Conservation (phyloP, 2,113 vertebrate genomes). For the Pangasianodon hypophthalmus region DNA sequence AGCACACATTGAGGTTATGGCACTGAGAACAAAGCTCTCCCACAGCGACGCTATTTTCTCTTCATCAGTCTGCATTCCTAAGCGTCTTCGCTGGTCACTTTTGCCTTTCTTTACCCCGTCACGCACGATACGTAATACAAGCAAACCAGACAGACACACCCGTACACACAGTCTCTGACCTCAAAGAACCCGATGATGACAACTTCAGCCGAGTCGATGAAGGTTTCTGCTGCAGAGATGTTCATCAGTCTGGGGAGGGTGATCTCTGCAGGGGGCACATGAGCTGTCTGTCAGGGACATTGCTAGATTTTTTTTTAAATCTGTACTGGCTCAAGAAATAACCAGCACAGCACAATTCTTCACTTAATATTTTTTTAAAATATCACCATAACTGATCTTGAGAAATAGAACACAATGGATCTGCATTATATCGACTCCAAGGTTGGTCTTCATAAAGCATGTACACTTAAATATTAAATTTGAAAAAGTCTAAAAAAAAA, state of each 20-base stretch:
- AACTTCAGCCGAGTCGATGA: constrained; percentile 81
- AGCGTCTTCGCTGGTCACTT: not conserved
- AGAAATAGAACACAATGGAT: not conserved
- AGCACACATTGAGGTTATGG: constrained; percentile 49
- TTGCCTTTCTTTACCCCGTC: not conserved
- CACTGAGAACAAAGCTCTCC: constrained; percentile 37
- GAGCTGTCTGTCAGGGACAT: not conserved
- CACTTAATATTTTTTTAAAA: not conserved
- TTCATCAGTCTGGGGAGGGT: constrained; percentile 63
- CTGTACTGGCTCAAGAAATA: not conserved
- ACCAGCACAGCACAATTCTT: not conserved
- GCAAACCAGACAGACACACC: constrained; percentile 6
- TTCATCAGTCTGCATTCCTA: constrained; percentile 18
- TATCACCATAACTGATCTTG: not conserved
- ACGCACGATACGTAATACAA: constrained; percentile 8
- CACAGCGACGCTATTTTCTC: constrained; percentile 28
- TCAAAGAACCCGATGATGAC: constrained; percentile 87
- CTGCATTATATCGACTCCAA: not conserved
- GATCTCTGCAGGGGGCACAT: constrained; percentile 61
- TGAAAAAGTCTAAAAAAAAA: not conserved
- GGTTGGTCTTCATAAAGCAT: not conserved
- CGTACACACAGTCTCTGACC: constrained; percentile 72
- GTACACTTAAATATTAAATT: not conserved
- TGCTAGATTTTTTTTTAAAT: not conserved
- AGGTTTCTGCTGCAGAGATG: constrained; percentile 68